Evolutionary conservation across 2,888 invertebrate genomes (phyloP), one percentile per base, ranked within the genome.

Genomic region (Alsophila aescularia): DNA sequence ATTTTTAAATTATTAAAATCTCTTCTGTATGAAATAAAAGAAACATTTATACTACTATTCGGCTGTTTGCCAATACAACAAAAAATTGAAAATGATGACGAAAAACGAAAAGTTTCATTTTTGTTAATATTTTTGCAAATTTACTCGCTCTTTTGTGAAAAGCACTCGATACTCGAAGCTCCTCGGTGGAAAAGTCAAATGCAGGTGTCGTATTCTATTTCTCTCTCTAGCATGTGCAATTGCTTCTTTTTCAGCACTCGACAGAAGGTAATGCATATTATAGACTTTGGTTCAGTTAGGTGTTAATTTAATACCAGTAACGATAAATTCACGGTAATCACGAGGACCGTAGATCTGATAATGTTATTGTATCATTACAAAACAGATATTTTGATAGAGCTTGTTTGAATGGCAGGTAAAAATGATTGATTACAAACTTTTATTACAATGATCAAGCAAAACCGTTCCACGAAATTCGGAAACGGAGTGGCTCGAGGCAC

Each of bases 401-500:
- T 43, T 13, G 51, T 39, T 51, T 42, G 15, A 34, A 47, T 39
- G 16, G 32, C 29, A 27, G 13, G 32, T 50, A 37, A 54, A 27
- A 55, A 45, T 52, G 60, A 64, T 58, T 58, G 58, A 63, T 64
- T 64, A 62, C 60, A 31, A 55, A 62, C 42, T 56, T 49, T 62
- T 58, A 64, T 62, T 53, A 70, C 65, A 64, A 63, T 66, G 66
- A 73, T 69, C 61, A 66, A 68, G 64, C 65, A 69, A 72, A 77
- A 75, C 71, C 70, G 75, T 75, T 82, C 70, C 75, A 78, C 72
- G 69, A 81, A 81, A 75, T 79, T 78, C 62, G 64, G 68, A 75
- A 78, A 74, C 70, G 59, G 72, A 75, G 67, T 79, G 75, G 81
- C 79, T 80, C 77, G 81, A 79, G 80, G 74, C 81, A 75, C 78